Evolutionary conservation across 2,113 vertebrate genomes (phyloP).

Genomic region (Nipponia nippon): DNA sequence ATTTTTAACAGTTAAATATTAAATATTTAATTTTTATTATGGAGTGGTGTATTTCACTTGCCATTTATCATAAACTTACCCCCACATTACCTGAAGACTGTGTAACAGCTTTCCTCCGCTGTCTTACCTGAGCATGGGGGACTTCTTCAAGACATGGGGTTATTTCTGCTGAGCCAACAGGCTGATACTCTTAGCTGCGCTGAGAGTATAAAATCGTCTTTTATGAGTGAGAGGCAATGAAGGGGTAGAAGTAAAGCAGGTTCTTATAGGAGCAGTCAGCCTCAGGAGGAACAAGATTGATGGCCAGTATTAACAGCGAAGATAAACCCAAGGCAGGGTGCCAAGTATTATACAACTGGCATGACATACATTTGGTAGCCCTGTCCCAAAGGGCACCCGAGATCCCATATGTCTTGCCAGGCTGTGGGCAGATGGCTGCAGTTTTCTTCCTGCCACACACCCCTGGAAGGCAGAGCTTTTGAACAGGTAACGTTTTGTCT

Average conservation of each 20-base stretch:
- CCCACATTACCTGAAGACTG: not conserved
- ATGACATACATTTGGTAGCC: rapidly evolving
- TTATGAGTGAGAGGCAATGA: not conserved
- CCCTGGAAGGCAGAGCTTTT: not conserved
- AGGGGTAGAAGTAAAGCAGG: not conserved
- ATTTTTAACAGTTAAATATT: not conserved
- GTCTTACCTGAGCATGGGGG: not conserved
- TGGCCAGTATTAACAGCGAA: not conserved
- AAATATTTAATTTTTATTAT: not conserved
- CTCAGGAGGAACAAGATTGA: not conserved
- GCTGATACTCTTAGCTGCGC: not conserved
- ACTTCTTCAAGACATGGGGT: not conserved
- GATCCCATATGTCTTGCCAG: not conserved
- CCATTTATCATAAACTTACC: not conserved
- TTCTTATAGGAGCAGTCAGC: not conserved
- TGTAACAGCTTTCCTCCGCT: rapidly evolving
- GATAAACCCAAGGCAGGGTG: not conserved
- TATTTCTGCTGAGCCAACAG: not conserved
- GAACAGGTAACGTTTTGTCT: not conserved
- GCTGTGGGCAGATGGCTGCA: not conserved
- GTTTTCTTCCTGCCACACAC: not conserved
- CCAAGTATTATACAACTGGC: not conserved
- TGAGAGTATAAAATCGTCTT: not conserved
- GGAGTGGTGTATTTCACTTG: not conserved
- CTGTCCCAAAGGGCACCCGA: not conserved